These are phyloP conservation scores for Pandemis corylana DNA, from an alignment of 2,888 invertebrate genomes.

Conservation along the genomic window DNA sequence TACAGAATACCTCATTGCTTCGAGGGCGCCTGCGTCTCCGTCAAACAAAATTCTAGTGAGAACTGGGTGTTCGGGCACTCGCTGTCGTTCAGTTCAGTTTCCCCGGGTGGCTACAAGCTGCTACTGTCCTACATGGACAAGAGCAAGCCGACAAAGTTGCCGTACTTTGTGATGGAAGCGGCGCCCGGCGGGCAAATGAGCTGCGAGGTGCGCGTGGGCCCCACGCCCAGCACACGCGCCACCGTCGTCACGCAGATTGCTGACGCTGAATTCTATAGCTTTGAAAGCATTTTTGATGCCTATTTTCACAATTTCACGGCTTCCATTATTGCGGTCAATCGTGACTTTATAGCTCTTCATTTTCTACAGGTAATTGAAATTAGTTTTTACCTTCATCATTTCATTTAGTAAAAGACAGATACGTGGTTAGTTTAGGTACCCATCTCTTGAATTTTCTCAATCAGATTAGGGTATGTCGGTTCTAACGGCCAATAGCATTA, in stretches of 20 bases:
- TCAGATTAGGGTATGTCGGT: too few species aligned
- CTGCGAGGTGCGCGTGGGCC: slow-evolving; percentile 74
- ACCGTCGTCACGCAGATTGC: slow-evolving; percentile 75
- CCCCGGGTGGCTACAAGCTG: slow-evolving; percentile 78
- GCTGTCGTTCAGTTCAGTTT: slow-evolving; percentile 77
- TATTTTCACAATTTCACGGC: slow-evolving; percentile 72
- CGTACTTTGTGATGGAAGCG: slow-evolving; percentile 79
- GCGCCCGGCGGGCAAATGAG: slow-evolving; percentile 81
- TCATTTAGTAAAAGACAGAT: too few species aligned
- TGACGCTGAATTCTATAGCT: slow-evolving; percentile 72
- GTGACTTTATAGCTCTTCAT: slow-evolving; percentile 78
- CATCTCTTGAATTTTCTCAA: too few species aligned
- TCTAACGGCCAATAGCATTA: too few species aligned
- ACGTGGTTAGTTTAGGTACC: too few species aligned
- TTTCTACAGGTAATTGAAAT: slow-evolving; percentile 68
- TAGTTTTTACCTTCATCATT: too few species aligned
- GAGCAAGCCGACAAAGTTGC: slow-evolving; percentile 61
- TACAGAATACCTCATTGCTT: slow-evolving; percentile 79
- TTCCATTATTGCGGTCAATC: slow-evolving; percentile 76
- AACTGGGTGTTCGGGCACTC: slow-evolving; percentile 78
- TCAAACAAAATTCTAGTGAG: slow-evolving; percentile 66
- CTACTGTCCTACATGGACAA: slow-evolving; percentile 72
- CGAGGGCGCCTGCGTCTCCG: slow-evolving; percentile 73
- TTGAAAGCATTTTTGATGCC: slow-evolving; percentile 76
- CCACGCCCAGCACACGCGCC: slow-evolving; percentile 67